These are phyloP conservation scores for Sthenelais limicola DNA, from an alignment of 2,888 invertebrate genomes.

Conservation along the genomic window DNA sequence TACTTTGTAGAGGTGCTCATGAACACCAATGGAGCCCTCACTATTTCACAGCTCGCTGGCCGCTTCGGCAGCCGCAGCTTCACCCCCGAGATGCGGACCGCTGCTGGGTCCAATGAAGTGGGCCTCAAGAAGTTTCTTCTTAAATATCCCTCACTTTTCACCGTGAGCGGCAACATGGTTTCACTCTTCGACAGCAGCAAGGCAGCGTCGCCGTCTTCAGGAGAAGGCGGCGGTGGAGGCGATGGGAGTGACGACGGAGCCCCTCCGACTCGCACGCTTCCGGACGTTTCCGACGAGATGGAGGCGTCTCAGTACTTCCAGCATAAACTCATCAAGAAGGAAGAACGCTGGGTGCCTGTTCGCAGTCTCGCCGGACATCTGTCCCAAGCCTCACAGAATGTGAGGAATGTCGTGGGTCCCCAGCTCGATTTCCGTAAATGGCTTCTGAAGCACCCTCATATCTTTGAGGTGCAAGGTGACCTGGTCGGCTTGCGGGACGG, in stretches of 20 bases:
- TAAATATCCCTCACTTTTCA: conserved; percentile 96
- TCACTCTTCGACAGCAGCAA: conserved; percentile 52
- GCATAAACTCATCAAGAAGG: conserved; percentile 92
- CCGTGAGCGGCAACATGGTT: conserved; percentile 80
- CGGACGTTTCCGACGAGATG: conserved; percentile 77
- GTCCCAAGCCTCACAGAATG: conserved; percentile 85
- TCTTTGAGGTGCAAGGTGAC: conserved; percentile 71
- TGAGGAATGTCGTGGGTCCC: conserved; percentile 65
- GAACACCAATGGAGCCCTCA: conserved; percentile 92
- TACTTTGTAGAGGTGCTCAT: conserved; percentile 98
- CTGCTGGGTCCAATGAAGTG: conserved; percentile 87
- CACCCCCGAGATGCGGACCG: conserved; percentile 91
- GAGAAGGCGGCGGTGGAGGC: conserved; percentile 57
- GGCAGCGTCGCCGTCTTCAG: neutral
- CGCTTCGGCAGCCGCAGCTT: conserved; percentile 99
- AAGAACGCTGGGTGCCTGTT: conserved; percentile 96
- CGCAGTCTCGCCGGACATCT: conserved; percentile 96
- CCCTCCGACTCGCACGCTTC: conserved; percentile 51
- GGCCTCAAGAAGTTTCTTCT: conserved; percentile 96
- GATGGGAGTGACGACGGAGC: conserved; percentile 61
- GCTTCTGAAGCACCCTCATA: conserved; percentile 70
- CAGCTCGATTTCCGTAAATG: conserved; percentile 70
- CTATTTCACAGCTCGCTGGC: conserved; percentile 97
- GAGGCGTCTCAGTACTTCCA: conserved; percentile 99
- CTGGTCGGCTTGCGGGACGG: conserved; percentile 66